Evolutionary conservation across 2,113 vertebrate genomes (phyloP), one percentile per base, ranked within the genome.

Genomic region (Passer domesticus): DNA sequence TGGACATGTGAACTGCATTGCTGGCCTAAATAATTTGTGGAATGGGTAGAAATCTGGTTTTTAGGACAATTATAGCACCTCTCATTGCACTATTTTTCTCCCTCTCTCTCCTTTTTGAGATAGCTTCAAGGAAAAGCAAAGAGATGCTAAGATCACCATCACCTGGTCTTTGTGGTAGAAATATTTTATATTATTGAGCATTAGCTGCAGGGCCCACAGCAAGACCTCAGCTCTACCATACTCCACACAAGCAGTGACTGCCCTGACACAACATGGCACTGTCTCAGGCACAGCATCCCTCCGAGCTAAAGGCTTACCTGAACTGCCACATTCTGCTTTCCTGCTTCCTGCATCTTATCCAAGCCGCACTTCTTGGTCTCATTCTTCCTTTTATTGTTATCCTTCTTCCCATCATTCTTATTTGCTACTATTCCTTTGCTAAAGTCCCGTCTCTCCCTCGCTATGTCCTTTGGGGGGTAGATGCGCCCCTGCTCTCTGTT

Each of bases 311-410:
- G 93, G 86, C 98, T 97, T 97, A 99, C 99, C 99, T 98, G 99
- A 97, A 98, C 98, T 77, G 98, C 98, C 95, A 98, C 98, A 47
- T 94, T 98, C 97, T 98, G 98, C 86, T 99, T 99, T 69, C 98
- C 98, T 28, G 98, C 97, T 47, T 99, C 99, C 13, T 96, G 58
- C 9, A 92, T 96, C 89, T 99, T 99, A 53, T 99, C 99, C 31
- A 98, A 97, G 70, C 89, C 46, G 9, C 94, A 98, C 84, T 99
- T 99, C 98, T 99, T 99, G 83, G 97, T 95, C 81, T 99, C 99
- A 18, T 98, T 99, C 98, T 99, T 99, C 93, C 99, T 98, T 97
- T 99, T 99, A 87, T 92, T 98, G 97, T 95, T 98, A 84, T 99
- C 99, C 96, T 99, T 98, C 98, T 99, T 99, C 52, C 94, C 98